phyloP scores from a whole-genome alignment of 2,113 vertebrate genomes.

The Scytalopus superciliaris region DNA sequence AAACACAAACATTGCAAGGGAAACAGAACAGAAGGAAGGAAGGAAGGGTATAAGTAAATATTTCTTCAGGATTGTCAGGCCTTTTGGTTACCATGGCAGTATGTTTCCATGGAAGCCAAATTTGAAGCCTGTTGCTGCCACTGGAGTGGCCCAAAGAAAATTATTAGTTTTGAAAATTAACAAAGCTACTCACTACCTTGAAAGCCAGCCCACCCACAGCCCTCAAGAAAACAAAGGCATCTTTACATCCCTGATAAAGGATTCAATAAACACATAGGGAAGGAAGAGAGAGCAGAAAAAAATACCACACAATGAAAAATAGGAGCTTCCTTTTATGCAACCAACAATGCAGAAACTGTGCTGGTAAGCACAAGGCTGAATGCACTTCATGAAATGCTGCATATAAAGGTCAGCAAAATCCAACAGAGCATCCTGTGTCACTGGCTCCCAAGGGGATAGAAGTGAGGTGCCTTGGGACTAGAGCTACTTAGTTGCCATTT shows the following conservation, averaged over 20 bases:
- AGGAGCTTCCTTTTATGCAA: neutral
- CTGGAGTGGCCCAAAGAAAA: constrained; percentile 37
- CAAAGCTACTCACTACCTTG: constrained; percentile 17
- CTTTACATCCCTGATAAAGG: neutral
- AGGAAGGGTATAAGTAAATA: neutral
- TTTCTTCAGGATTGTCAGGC: constrained; percentile 27
- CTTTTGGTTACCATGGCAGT: constrained; percentile 68
- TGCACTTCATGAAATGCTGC: neutral
- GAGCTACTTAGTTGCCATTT: neutral
- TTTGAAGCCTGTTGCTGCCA: constrained; percentile 54
- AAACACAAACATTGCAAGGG: neutral
- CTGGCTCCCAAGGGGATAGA: neutral
- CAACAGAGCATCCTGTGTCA: neutral
- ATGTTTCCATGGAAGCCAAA: constrained; percentile 73
- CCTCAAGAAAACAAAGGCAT: neutral
- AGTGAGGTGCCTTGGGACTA: neutral
- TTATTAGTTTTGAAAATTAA: constrained; percentile 49
- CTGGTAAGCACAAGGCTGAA: neutral
- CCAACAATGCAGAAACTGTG: neutral
- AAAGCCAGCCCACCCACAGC: constrained; percentile 21
- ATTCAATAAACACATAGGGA: neutral
- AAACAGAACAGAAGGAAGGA: neutral
- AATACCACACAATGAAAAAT: neutral
- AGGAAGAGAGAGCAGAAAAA: neutral
- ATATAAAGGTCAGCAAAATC: neutral